These are phyloP conservation scores for Oryzias javanicus DNA, from an alignment of 2,113 vertebrate species.

Conservation along the genomic window DNA sequence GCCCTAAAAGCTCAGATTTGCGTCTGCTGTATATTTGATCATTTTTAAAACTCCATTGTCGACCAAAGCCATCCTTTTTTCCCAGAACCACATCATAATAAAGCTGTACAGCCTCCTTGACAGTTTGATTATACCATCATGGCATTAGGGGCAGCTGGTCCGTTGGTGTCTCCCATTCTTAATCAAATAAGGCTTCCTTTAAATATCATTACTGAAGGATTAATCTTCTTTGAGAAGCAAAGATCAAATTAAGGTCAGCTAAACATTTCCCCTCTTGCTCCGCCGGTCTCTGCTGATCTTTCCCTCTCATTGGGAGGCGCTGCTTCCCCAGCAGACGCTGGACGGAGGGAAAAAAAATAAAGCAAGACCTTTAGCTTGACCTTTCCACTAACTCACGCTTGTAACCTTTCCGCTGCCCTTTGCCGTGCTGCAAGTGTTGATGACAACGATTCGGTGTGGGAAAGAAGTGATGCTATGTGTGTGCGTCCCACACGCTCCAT, in stretches of 20 bases:
- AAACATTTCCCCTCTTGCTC: slow-evolving; percentile 44
- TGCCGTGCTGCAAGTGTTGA: slow-evolving; percentile 75
- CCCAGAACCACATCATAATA: not conserved
- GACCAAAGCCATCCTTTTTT: slow-evolving; percentile 23
- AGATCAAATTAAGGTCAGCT: slow-evolving; percentile 64
- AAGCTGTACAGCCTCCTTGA: slow-evolving; percentile 14
- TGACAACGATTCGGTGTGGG: slow-evolving; percentile 62
- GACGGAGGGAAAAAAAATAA: slow-evolving; percentile 57
- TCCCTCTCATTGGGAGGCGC: slow-evolving; percentile 50
- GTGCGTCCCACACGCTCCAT: slow-evolving; percentile 23
- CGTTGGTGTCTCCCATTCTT: slow-evolving; percentile 38
- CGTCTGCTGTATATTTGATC: slow-evolving; percentile 1
- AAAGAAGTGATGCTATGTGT: slow-evolving; percentile 31
- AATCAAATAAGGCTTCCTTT: slow-evolving; percentile 57
- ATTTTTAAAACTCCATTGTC: slow-evolving; percentile 16
- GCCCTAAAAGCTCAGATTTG: too few relatives aligned
- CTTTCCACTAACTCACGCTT: slow-evolving; percentile 75
- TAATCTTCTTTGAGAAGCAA: slow-evolving; percentile 54
- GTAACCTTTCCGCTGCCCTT: slow-evolving; percentile 75
- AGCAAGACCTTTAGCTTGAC: slow-evolving; percentile 74
- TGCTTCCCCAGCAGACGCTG: slow-evolving; percentile 45
- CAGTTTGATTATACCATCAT: slow-evolving; percentile 17
- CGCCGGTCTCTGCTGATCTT: slow-evolving; percentile 32
- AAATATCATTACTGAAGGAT: slow-evolving; percentile 56
- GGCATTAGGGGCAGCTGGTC: slow-evolving; percentile 2